Base-by-base conservation (phyloP, 2,113 vertebrate genomes). In the Phyllopteryx taeniolatus region DNA sequence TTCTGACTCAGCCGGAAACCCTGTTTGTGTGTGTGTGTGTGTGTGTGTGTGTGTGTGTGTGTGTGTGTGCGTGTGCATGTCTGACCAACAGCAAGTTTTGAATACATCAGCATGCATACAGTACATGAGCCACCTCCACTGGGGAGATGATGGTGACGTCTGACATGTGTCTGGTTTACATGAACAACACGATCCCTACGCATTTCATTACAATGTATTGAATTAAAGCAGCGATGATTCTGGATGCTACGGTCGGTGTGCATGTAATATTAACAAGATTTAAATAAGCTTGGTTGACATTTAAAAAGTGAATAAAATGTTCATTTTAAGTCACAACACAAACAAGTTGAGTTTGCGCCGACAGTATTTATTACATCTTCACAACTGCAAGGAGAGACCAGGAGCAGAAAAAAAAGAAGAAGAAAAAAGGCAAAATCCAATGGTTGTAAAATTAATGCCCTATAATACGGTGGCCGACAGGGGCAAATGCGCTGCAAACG, bases 1-100 rank as follows among this genome's bases (percentile, higher is more conserved):
- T 73, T 79, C 68, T 83, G 85, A 87, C 84, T 87, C 81, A 86
- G 70, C 65, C 27, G 11, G 65, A 0, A 59, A 27, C 27, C 27
- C 59, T 67, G 62, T 51, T 14, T 39, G 8, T 57, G 47, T 63
- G 27, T 59, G 8, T 10, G 43, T 42, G 62, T 49, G 62, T 60
- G 67, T 31, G 73, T 75, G 62, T 49, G 67, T 39, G 35, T 39
- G 57, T 56, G 56, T n/a, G 65, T 59, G 31, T 49, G 67, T 43
- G 49, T 14, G 60, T n/a, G 9, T 1, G 22, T 42, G n/a, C n/a
- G n/a, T n/a, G n/a, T n/a, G n/a, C n/a, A 15, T 33, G 10, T n/a
- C 44, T 17, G 64, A 49, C 43, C 22, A 68, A 68, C 11, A 31
- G 20, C 3, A 73, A 42, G 6, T 71, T 44, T 33, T 61, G 67